Base-by-base conservation (phyloP, 2,113 vertebrate genomes). In the Oncorhynchus keta region DNA sequence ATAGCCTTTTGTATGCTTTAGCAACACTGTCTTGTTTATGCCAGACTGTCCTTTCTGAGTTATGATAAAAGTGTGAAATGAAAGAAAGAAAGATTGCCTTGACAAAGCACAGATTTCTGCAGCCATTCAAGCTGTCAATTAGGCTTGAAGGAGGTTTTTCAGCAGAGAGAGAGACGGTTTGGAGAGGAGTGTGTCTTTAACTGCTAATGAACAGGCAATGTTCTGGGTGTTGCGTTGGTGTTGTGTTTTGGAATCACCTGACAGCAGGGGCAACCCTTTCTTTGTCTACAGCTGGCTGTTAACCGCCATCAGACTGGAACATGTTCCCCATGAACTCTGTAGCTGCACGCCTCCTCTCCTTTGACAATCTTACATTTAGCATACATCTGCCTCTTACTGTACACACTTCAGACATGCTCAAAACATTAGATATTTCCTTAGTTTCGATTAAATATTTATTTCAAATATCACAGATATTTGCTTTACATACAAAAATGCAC, bases 121-220 rank as follows among this genome's bases (percentile, higher is more conserved):
- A 68, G 76, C 70, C 48, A 74, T 30, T 81, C 74, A 48, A 67
- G 73, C 83, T 79, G 78, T 83, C 79, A 77, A 87, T 84, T 76
- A 24, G 26, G 14, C 7, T 67, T 55, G 66, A 79, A 69, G 74
- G 72, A 66, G 76, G 22, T 83, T 81, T 77, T 78, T 70, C 79
- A 45, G 68, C 79, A 39, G 70, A 55, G 24, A 55, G 24, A 68
- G 59, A 74, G 72, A 65, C 4, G 26, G 16, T 28, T 48, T 4
- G 22, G 59, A 68, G 26, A 75, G 59, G 70, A 79, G 70, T 76
- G 57, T 81, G 83, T 74, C 70, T 74, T 87, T 76, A 72, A 77
- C 51, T 77, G 68, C 81, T 85, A 88, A 89, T 88, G 87, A 89
- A 84, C 81, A 80, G 59, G 70, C 74, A 79, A 64, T 72, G 75